phyloP scores from a whole-genome alignment of 1,140 invertebrate species.

The Bombus waltoni region DNA sequence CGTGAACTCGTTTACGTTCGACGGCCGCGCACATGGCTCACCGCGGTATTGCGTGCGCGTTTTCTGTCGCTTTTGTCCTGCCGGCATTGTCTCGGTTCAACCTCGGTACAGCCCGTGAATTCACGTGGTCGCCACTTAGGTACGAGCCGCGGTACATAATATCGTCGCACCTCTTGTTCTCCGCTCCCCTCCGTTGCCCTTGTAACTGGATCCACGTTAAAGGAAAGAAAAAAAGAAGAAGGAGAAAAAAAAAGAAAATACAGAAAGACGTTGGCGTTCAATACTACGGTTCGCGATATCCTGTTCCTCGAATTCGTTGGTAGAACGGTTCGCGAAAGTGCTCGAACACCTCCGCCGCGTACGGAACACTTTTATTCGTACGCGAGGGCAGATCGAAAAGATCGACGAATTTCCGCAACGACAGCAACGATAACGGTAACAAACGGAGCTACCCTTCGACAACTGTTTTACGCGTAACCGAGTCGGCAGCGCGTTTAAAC shows the following conservation, averaged over 20 bases:
- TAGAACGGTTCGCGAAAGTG: not conserved
- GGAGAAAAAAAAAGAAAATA: not conserved
- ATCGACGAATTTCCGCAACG: no score
- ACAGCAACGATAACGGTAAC: no score
- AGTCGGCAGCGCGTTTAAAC: no score
- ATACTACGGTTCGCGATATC: not conserved
- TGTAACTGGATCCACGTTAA: conserved; percentile 56
- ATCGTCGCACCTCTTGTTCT: conserved; percentile 53
- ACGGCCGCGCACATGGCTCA: conserved; percentile 19
- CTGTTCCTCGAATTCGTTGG: conserved; percentile 23
- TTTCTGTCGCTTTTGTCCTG: conserved; percentile 65
- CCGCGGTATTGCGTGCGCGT: conserved; percentile 42
- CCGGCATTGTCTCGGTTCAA: conserved; percentile 32
- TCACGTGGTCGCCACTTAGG: conserved; percentile 53
- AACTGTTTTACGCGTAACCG: no score
- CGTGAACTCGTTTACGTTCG: conserved; percentile 42
- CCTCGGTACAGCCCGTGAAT: conserved; percentile 40
- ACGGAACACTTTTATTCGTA: not conserved
- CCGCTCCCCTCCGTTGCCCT: conserved; percentile 12
- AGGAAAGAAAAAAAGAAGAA: not conserved
- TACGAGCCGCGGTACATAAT: conserved; percentile 39
- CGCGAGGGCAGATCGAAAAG: no score
- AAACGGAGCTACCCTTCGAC: no score
- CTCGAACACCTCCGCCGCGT: not conserved
- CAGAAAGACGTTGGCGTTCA: conserved; percentile 7